Conservation (phyloP, 1,140 invertebrate genomes). For the Penaeus chinensis region DNA sequence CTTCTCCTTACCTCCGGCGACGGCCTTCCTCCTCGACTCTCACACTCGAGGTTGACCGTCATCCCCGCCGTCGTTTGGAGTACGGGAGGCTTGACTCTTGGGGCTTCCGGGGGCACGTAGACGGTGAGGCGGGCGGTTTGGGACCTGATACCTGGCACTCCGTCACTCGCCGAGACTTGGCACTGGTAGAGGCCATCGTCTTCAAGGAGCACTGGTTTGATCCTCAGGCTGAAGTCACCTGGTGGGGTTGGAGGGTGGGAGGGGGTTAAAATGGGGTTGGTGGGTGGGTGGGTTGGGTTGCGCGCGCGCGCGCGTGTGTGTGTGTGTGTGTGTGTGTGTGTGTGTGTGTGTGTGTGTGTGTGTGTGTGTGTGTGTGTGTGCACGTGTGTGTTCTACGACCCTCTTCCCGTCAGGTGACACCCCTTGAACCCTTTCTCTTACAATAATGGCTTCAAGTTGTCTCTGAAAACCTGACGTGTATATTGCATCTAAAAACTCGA, state of each 20-base stretch:
- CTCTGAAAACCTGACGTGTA: too few species aligned
- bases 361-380: neutral
- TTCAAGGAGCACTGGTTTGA: conserved; percentile 86
- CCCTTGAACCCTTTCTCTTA: too few species aligned
- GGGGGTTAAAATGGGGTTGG: too few species aligned
- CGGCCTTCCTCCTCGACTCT: conserved; percentile 69
- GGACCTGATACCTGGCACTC: conserved; percentile 25
- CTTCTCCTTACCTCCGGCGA: conserved; percentile 67
- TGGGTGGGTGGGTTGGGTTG: neutral
- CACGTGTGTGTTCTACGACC: too few species aligned
- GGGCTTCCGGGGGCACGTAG: conserved; percentile 69
- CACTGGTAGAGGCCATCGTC: conserved; percentile 92
- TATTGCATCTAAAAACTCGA: too few species aligned
- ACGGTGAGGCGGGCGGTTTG: conserved; percentile 49
- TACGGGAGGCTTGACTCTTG: conserved; percentile 65
- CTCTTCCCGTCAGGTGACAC: too few species aligned
- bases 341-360: neutral
- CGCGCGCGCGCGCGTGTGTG: neutral
- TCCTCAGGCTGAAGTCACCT: conserved; percentile 74
- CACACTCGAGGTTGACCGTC: conserved; percentile 69
- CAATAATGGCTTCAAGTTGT: too few species aligned
- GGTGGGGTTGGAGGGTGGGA: too few species aligned
- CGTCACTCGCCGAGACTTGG: conserved; percentile 74
- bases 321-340: neutral
- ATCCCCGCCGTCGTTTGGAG: conserved; percentile 67